Evolutionary conservation across 2,888 invertebrate genomes (phyloP).

Genomic region (Cheilosia scutellata): DNA sequence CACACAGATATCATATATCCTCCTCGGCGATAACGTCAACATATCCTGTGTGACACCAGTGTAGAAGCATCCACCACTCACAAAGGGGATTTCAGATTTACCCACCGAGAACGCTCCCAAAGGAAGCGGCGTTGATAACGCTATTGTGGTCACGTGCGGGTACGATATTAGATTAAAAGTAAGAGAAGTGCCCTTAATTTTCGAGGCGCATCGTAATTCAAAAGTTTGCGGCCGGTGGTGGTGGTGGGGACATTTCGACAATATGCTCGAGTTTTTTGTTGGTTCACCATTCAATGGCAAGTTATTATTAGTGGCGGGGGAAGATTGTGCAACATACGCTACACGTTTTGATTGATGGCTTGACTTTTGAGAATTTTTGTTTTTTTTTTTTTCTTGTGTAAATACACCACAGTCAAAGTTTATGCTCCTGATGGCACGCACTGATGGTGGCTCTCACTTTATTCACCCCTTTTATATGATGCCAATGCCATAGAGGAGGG

Average conservation of each 20-base stretch:
- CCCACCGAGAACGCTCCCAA: slow-evolving; percentile 44
- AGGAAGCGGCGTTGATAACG: slow-evolving; percentile 65
- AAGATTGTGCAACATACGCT: slow-evolving; percentile 50
- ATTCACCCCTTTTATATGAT: slow-evolving; percentile 59
- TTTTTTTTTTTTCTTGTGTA: background rate
- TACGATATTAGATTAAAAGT: slow-evolving; percentile 75
- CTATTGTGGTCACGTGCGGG: slow-evolving; percentile 70
- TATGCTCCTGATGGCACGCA: slow-evolving; percentile 4
- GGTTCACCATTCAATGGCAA: slow-evolving; percentile 37
- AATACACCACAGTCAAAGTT: slow-evolving; percentile 1
- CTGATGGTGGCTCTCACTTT: slow-evolving; percentile 7
- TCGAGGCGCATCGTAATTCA: slow-evolving; percentile 73
- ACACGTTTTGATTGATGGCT: slow-evolving; percentile 73
- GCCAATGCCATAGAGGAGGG: background rate
- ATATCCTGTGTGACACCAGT: slow-evolving; percentile 64
- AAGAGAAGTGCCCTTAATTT: slow-evolving; percentile 74
- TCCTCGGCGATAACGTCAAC: slow-evolving; percentile 63
- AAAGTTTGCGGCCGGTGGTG: slow-evolving; percentile 53
- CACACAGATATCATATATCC: slow-evolving; percentile 47
- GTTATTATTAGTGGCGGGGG: slow-evolving; percentile 43
- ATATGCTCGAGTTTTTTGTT: slow-evolving; percentile 57
- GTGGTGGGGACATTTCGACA: slow-evolving; percentile 53
- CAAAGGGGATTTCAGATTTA: slow-evolving; percentile 45
- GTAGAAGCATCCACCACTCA: slow-evolving; percentile 57
- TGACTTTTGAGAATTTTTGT: slow-evolving; percentile 48